Conservation (phyloP, 1,140 invertebrate species). For the Dermatophagoides farinae region DNA sequence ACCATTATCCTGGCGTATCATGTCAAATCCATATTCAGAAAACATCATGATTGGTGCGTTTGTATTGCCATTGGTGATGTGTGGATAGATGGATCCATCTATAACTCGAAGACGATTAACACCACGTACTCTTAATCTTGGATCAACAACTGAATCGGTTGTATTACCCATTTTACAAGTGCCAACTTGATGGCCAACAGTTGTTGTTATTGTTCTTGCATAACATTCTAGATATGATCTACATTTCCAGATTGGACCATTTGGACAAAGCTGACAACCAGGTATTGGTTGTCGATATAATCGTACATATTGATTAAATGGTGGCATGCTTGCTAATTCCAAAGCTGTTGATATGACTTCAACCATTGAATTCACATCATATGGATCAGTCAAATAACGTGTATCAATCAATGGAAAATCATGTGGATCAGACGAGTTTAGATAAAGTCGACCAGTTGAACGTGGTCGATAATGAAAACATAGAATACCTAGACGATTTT, state of each 20-base stretch:
- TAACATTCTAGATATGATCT: constrained; percentile 63
- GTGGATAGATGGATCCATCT: constrained; percentile 20
- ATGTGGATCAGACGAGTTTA: constrained; percentile 36
- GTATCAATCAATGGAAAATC: constrained; percentile 54
- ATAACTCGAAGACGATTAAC: constrained; percentile 17
- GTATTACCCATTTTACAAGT: constrained; percentile 64
- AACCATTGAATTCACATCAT: constrained; percentile 33
- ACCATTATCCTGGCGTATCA: constrained; percentile 30
- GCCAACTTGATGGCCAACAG: constrained; percentile 54
- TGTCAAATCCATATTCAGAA: constrained; percentile 59
- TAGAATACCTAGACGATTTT: constrained; percentile 19
- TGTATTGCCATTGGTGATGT: constrained; percentile 26
- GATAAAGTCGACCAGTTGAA: constrained; percentile 40
- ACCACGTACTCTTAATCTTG: constrained; percentile 28
- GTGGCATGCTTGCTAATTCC: constrained; percentile 3
- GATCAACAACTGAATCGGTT: constrained; percentile 39
- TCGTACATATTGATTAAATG: neutral
- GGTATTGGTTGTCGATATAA: constrained; percentile 22
- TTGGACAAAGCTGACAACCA: constrained; percentile 45
- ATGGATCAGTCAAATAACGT: constrained; percentile 45
- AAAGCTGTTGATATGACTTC: constrained; percentile 13
- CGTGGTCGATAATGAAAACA: constrained; percentile 46
- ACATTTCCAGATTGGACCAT: constrained; percentile 30
- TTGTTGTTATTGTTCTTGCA: constrained; percentile 40
- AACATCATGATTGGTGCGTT: constrained; percentile 63